A percentile compares a stretch with the other conserved stretches of the same genome.
phyloP scores from a whole-genome alignment of 1,140 invertebrate species.

The Brachionus asplanchnoidis region DNA sequence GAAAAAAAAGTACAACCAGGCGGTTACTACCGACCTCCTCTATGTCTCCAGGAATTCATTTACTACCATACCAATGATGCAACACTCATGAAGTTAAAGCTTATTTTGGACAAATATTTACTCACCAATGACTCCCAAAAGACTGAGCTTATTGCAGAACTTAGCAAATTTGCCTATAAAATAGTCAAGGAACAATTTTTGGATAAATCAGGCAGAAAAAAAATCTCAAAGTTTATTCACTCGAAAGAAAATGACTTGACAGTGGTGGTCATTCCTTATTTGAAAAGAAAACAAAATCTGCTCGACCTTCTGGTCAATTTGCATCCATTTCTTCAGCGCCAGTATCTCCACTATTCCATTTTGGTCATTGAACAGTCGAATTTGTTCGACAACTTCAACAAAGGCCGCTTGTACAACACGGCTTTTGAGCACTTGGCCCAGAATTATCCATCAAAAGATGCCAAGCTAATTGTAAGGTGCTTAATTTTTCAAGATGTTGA shows the following conservation, averaged over 20 bases:
- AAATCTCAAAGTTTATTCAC: neutral
- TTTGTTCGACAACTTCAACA: neutral
- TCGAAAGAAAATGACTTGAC: constrained; percentile 5
- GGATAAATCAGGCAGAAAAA: neutral
- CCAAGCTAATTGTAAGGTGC: neutral
- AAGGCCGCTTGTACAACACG: constrained; percentile 26
- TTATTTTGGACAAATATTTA: neutral
- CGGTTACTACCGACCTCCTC: neutral
- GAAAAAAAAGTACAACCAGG: neutral
- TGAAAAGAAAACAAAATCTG: constrained; percentile 74
- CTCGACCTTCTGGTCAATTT: constrained; percentile 76
- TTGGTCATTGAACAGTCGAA: constrained; percentile 76
- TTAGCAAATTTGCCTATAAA: neutral
- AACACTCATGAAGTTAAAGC: neutral
- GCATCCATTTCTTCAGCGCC: constrained; percentile 78
- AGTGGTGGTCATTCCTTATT: constrained; percentile 74
- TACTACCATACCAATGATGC: neutral
- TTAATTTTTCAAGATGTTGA: constrained; percentile 36
- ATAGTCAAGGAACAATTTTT: neutral
- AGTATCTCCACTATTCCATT: constrained; percentile 80
- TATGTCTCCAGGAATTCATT: constrained; percentile 3
- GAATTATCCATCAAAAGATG: neutral
- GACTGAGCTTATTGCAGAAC: neutral
- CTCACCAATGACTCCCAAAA: neutral
- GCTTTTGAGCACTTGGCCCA: neutral